phyloP scores from a whole-genome alignment of 1,140 invertebrate species.

The Drosophila sucinea region DNA sequence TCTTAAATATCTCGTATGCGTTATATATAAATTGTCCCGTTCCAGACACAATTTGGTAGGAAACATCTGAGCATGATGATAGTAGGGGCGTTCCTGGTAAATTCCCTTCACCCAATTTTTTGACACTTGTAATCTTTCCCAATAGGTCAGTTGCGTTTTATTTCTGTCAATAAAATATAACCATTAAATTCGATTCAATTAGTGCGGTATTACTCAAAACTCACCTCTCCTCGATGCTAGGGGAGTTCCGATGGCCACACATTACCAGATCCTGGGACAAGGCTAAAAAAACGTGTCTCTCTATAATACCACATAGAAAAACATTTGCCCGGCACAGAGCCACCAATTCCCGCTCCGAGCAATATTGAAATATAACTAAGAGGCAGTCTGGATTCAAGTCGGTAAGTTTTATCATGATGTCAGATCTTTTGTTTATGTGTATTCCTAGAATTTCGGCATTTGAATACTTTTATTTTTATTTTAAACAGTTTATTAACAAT shows the following conservation, averaged over 20 bases:
- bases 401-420: conserved; percentile 43
- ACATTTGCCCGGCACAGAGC: conserved; percentile 47
- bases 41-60: conserved; percentile 70
- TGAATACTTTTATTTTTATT: no score
- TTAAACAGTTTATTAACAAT: no score
- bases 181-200: no score
- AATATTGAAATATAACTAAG: conserved; percentile 61
- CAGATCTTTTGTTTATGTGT: conserved; percentile 3
- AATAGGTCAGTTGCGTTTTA: conserved; percentile 48
- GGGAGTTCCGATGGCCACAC: conserved; percentile 64
- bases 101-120: conserved; percentile 69
- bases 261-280: conserved; percentile 62
- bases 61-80: conserved; percentile 72
- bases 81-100: conserved; percentile 67
- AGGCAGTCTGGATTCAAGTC: conserved; percentile 73
- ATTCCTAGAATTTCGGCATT: no score
- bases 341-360: conserved; percentile 58
- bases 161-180: conserved; percentile 37
- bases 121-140: conserved; percentile 56
- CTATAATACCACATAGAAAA: conserved; percentile 55
- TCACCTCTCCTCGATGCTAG: conserved; percentile 57
- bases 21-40: conserved; percentile 59
- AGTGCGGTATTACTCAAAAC: no score
- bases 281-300: conserved; percentile 53
- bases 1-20: conserved; percentile 66